Evolutionary conservation across 1,140 invertebrate genomes (phyloP), one percentile per base, ranked within the genome.

Genomic region (Adelges cooleyi): DNA sequence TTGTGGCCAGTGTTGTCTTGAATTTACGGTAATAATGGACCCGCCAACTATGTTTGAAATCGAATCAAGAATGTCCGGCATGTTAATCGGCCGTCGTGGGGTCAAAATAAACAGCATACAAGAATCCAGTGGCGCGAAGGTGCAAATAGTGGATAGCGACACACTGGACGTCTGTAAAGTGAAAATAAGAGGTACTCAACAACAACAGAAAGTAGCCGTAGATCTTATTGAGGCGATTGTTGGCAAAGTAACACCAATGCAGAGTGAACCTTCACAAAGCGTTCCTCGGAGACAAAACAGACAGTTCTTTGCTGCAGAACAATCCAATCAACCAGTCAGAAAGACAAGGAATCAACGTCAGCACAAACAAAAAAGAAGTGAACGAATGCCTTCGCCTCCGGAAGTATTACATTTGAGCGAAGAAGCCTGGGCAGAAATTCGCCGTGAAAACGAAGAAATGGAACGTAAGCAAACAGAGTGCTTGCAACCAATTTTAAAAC

Each of bases 61-160:
- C 1, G 42, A 62, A 1, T 46, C 56, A 4, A 4, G 25, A 2
- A 33, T 22, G 25, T 23, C 42, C 13, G 78, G 78, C 9, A 75
- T 70, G 69, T 66, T 80, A 10, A 78, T 80, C 54, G 88, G 87
- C 0, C 82, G 78, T 74, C 83, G 84, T 27, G 87, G 87, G 0
- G 77, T 75, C 2, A 87, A 85, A 73, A 89, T 90, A 15, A 79
- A 78, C 69, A 84, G 87, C 69, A 70, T 91, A 0, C 77, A 89
- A 75, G 76, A 77, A 13, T 72, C 79, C 46, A 82, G 78, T 69
- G 78, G 78, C 2, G 79, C 82, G 17, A 75, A 69, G 48, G 83
- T 85, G 51, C 78, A 77, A 53, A 77, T 83, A 70, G 67, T 8
- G 11, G 11, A 51, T 23, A 20, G 29, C 1, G 48, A 48, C 15